Evolutionary conservation across 2,113 vertebrate species (phyloP), one percentile per base, ranked within the genome.

Genomic region (Recurvirostra avosetta): DNA sequence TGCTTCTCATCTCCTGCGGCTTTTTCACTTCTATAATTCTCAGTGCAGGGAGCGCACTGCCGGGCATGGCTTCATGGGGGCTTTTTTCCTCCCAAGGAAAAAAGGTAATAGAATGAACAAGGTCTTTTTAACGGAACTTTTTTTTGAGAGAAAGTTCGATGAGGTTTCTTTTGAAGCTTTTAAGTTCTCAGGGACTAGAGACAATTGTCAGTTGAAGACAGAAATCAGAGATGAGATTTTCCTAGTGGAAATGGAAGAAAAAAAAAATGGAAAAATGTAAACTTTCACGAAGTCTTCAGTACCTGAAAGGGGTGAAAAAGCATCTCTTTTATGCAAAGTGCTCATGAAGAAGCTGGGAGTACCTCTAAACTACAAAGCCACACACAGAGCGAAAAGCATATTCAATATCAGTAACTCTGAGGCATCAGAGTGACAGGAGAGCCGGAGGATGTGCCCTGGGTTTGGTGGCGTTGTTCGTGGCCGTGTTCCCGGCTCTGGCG

Each of bases 91-190:
- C 15, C 29, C 16, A 29, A 7, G 19, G 2, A 8, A 40, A 26
- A 56, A 55, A 72, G 8, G 21, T 2, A 50, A 34, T 5, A 52
- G 30, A 34, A 52, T 5, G 20, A 77, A 23, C 14, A 80, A 72
- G 11, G 34, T 56, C 72, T 92, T 90, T 87, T 71, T 52, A 72
- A 55, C 12, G 18, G 32, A 90, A 61, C 34, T 70, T 36, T 32
- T 25, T 11, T 32, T 67, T 12, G 55, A 50, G 56, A 82, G 30
- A 53, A 86, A 55, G 52, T 62, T 91, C 68, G 19, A 1, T 71
- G 74, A 89, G 53, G n/a, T 50, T 70, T 61, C 75, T 91, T 91
- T 61, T 68, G 71, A 91, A 86, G 53, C 34, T 79, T 95, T 70
- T 83, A 47, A 56, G 41, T 56, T 91, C 79, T 86, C 40, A 4